Evolutionary conservation across 2,797 vertebrate species (phyloP).

Genomic region (Fistularia tabacaria): DNA sequence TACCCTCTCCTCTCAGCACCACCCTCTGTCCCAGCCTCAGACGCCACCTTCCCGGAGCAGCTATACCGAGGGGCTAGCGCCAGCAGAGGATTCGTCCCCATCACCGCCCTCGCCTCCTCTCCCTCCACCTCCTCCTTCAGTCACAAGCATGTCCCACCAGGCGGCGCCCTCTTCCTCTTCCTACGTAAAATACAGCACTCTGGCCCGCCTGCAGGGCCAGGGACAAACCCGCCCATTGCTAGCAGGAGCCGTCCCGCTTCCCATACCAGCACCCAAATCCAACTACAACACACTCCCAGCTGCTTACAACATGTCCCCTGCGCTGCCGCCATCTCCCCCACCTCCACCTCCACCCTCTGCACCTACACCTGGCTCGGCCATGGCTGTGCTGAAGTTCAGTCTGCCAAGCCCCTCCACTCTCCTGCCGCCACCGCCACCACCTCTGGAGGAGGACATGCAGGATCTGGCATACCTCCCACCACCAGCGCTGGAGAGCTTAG

Average conservation of each 20-base stretch:
- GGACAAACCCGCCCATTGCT: slow-evolving; percentile 31
- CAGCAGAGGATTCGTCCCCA: slow-evolving; percentile 63
- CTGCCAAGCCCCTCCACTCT: slow-evolving; percentile 70
- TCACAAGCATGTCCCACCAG: slow-evolving; percentile 57
- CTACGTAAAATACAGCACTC: slow-evolving; percentile 90
- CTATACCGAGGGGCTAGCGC: slow-evolving; percentile 70
- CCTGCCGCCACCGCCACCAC: slow-evolving; percentile 66
- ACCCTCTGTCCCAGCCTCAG: slow-evolving; percentile 62
- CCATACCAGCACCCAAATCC: slow-evolving; percentile 65
- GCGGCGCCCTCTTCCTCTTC: slow-evolving; percentile 60
- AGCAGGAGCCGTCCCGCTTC: slow-evolving; percentile 4
- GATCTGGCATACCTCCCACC: slow-evolving; percentile 49
- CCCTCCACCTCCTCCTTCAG: slow-evolving; percentile 53
- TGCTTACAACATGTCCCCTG: slow-evolving; percentile 42
- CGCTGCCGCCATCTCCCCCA: slow-evolving; percentile 72
- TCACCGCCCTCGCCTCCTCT: slow-evolving; percentile 60
- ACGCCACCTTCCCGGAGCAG: slow-evolving; percentile 76
- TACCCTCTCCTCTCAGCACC: slow-evolving; percentile 51
- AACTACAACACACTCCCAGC: slow-evolving; percentile 70
- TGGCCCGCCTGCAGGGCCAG: slow-evolving; percentile 83
- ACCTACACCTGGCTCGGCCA: slow-evolving; percentile 80
- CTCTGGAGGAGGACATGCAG: slow-evolving; percentile 41
- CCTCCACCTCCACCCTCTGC: slow-evolving; percentile 71
- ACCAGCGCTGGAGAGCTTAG: slow-evolving; percentile 51
- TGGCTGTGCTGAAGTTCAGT: slow-evolving; percentile 80